Base-by-base conservation (phyloP, 2,113 vertebrate species). In the Aspidoscelis tigris region DNA sequence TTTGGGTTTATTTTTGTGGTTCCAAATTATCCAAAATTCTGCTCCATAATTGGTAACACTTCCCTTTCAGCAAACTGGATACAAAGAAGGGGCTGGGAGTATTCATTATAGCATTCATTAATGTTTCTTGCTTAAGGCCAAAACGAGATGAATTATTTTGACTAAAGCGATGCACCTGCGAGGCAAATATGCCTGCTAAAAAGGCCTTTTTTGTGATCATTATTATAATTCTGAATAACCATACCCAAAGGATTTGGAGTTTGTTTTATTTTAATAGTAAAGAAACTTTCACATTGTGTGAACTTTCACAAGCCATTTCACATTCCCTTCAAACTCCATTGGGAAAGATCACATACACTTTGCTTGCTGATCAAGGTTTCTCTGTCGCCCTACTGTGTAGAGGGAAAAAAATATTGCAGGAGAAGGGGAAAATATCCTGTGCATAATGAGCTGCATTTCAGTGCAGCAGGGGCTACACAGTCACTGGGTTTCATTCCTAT, bases 211-310 rank as follows among this genome's bases (percentile, higher is more conserved):
- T 2, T 16, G 75, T 20, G 1, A 82, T 47, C 72, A 53, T 24
- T 12, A 86, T 64, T 12, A 53, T 58, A 43, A 75, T 82, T 64
- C n/a, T 85, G 78, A 88, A 76, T 84, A 43, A 64, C 55, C 4
- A 24, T 58, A 12, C 10, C 53, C 24, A 16, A 39, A 82, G 47
- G 6, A 50, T 53, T 73, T 79, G 22, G 61, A 76, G 10, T 50
- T 61, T 39, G 10, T 44, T 41, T 41, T 61, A 89, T 91, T 70
- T 43, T 3, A 58, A 83, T n/a, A 50, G 71, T 75, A 89, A 85
- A 18, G 86, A 75, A 4, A 6, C 85, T 16, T 83, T 82, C 77
- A 26, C 9, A 84, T 72, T 73, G 43, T 89, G 88, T 87, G 88
- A 91, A 88, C 6, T 85, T 39, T 68, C 41, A n/a, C 41, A 12